These are phyloP conservation scores for Sphecodes monilicornis DNA, from an alignment of 2,888 invertebrate genomes.

Conservation along the genomic window DNA sequence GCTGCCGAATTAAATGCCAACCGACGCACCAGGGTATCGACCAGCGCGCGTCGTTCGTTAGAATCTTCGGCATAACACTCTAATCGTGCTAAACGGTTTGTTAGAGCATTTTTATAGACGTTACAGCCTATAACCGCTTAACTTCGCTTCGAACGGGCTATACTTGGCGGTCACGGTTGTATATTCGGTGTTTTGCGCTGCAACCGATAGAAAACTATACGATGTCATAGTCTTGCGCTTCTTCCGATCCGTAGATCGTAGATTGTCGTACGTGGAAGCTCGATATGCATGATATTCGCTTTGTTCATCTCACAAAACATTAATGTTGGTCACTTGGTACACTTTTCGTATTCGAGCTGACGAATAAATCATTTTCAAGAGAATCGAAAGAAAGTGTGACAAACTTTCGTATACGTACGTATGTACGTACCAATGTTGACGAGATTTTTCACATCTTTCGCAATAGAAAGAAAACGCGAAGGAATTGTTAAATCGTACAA, in stretches of 20 bases:
- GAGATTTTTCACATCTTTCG: not conserved
- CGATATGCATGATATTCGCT: conserved; percentile 9
- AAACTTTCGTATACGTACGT: not conserved
- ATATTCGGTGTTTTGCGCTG: not conserved
- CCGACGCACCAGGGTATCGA: not conserved
- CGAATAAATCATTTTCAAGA: not conserved
- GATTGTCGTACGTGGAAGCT: not conserved
- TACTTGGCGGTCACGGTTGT: not conserved
- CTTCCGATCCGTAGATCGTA: too few relatives aligned
- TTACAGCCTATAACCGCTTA: not conserved
- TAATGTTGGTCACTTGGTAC: not conserved
- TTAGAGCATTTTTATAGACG: not conserved
- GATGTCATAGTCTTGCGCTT: not conserved
- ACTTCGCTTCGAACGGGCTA: not conserved
- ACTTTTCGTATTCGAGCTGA: not conserved
- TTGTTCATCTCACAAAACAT: not conserved
- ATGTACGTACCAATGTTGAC: not conserved
- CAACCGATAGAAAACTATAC: not conserved
- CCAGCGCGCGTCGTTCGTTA: conserved; percentile 20
- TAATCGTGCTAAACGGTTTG: not conserved
- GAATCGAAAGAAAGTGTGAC: not conserved
- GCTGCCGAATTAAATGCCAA: not conserved
- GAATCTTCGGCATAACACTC: conserved; percentile 14
- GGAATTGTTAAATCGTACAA: not conserved
- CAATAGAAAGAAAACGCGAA: not conserved